These are phyloP conservation scores for Fopius arisanus DNA, from an alignment of 1,140 invertebrate species.

Conservation along the genomic window DNA sequence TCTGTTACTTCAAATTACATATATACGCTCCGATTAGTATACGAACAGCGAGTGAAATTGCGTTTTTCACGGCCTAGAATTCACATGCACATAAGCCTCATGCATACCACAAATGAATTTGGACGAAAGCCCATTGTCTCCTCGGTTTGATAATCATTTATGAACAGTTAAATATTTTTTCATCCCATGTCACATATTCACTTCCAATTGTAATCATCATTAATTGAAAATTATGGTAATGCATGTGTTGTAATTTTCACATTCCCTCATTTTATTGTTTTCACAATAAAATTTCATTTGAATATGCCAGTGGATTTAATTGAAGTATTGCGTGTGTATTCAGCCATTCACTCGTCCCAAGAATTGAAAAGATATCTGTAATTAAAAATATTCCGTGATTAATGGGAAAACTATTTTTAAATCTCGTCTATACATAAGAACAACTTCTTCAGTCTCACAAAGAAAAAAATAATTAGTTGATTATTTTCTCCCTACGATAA, in stretches of 20 bases:
- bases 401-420: background rate
- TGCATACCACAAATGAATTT: slow-evolving; percentile 23
- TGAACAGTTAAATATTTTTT: slow-evolving; percentile 3
- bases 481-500: no score
- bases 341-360: no score
- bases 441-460: no score
- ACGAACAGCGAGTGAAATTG: slow-evolving; percentile 1
- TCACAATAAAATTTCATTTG: background rate
- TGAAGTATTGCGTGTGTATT: background rate
- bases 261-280: background rate
- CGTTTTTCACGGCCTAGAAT: slow-evolving; percentile 5
- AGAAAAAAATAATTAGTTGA: no score
- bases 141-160: slow-evolving; percentile 20
- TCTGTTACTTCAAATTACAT: background rate
- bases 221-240: background rate
- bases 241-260: background rate
- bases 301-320: background rate
- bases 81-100: background rate
- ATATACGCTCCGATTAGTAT: background rate
- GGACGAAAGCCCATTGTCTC: slow-evolving; percentile 20
- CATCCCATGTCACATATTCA: background rate
- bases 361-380: no score
- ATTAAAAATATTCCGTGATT: no score
- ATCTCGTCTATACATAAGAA: background rate
- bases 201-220: background rate